Conservation (phyloP, 2,797 vertebrate species). For the Anguilla marmorata region DNA sequence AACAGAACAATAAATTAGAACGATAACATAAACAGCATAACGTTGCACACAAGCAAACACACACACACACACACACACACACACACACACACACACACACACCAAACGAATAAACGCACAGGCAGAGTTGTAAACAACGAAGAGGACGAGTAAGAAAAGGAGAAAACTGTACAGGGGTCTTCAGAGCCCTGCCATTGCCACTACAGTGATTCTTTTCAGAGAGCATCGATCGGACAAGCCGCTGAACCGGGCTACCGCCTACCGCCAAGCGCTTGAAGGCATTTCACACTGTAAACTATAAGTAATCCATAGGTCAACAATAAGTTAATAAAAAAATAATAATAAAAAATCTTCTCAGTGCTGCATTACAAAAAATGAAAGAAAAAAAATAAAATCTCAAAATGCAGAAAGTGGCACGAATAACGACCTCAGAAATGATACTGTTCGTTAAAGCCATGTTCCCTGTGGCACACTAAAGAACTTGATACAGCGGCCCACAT, state of each 20-base stretch:
- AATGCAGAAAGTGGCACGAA: conserved; percentile 30
- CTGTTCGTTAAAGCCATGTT: background rate
- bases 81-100: conserved; percentile 31
- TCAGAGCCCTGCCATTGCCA: background rate
- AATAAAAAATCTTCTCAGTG: background rate
- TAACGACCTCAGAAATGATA: conserved; percentile 6
- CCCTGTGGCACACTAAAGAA: conserved; percentile 18
- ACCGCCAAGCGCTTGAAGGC: conserved; percentile 8
- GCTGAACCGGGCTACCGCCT: conserved; percentile 3
- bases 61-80: conserved; percentile 21
- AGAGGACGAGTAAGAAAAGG: conserved; percentile 14
- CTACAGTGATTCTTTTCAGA: background rate
- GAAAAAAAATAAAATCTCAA: conserved; percentile 26
- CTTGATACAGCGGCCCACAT: background rate
- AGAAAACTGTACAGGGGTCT: background rate
- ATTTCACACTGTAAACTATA: conserved; percentile 7
- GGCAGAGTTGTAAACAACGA: conserved; percentile 29
- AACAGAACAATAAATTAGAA: conserved; percentile 48
- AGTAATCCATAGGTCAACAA: background rate
- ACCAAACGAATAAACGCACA: conserved; percentile 37
- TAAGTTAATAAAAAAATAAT: conserved; percentile 17
- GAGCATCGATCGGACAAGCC: conserved; percentile 9
- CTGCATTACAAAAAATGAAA: conserved; percentile 15
- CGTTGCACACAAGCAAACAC: background rate
- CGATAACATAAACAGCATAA: conserved; percentile 44